Evolutionary conservation across 1,140 invertebrate species (phyloP), one percentile per base, ranked within the genome.

Genomic region (Phocides pigmalion): DNA sequence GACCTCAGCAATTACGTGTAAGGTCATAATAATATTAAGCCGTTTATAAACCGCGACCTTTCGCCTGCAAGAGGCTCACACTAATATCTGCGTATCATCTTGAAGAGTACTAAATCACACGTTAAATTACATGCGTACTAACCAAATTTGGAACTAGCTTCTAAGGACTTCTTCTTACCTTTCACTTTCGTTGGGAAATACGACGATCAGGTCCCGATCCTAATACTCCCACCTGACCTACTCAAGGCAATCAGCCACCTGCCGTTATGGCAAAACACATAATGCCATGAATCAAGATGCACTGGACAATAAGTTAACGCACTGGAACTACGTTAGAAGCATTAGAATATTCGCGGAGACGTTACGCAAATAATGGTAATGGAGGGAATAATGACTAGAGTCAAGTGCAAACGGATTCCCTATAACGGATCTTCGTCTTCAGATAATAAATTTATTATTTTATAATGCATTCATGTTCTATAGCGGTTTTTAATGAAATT

Each of bases 381-480:
- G 65, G 70, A 81, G 76, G 78, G 68, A 71, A 79, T 76, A 76
- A 76, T 78, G 81, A 84, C 82, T 79, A 79, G 68, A 64, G 69
- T 62, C 67, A 70, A 72, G 66, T 80, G 81, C 77, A 84, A 84
- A 88, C 85, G 74, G 73, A 73, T 79, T 84, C 74, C 75, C 72
- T 67, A 75, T 87, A 87, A 85, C 87, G 83, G 84, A 72, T 74
- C 70, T 77, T 49, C 63, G 63, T 72, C 66, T 80, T 74, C 71
- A 78, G 64, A 68, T 64, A 66, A 68, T 66, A 65, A 54, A 64
- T 79, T 81, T 76, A 80, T 72, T n/a, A n/a, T n/a, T n/a, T n/a
- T n/a, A n/a, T n/a, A n/a, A n/a, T n/a, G n/a, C n/a, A n/a, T n/a
- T n/a, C n/a, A n/a, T n/a, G n/a, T n/a, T n/a, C n/a, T n/a, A n/a